Evolutionary conservation across 2,888 invertebrate genomes (phyloP), one percentile per base, ranked within the genome.

Genomic region (Drosophila ustulata): DNA sequence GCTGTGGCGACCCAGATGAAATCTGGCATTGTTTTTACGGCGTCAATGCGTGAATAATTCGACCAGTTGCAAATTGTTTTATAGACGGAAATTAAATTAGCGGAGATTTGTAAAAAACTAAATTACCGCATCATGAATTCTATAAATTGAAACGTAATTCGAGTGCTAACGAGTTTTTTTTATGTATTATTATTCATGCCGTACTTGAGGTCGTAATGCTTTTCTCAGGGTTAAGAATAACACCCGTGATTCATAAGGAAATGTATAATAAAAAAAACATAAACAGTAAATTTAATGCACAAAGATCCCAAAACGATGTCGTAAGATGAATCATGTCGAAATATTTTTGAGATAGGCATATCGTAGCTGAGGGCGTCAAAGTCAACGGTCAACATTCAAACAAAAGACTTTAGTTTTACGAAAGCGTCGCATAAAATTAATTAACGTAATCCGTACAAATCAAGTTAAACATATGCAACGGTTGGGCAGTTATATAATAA

Each of bases 1-100:
- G 49, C 67, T 56, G 39, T 66, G 53, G 34, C 66, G 41, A 66
- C 61, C 23, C 49, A 26, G 25, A 41, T 56, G 49, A 55, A 49
- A 26, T 41, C 2, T 30, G 26, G 32, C 26, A 25, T n/a, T 37
- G 18, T 47, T 28, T 47, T 28, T 37, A 46, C 34, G 37, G 26
- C 26, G 57, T 37, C 26, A 57, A 47, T 34, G 56, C 45, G 34
- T 37, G 13, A 18, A 57, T 41, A 34, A 32, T 56, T n/a, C 2
- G 5, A 11, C 25, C 55, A 23, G 25, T 9, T 34, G 32, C 23
- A 13, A 45, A 56, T 56, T 34, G 45, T 34, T 56, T 56, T 34
- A 45, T 7, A 26, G 45, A 5, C 25, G 32, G n/a, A 9, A n/a
- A 56, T 45, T 13, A 46, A 6, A 47, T 28, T 43, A 30, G 18